A percentile compares a stretch with the other conserved stretches of the same genome.
Conservation (phyloP, 2,113 vertebrate species). For the Mesocricetus auratus region DNA sequence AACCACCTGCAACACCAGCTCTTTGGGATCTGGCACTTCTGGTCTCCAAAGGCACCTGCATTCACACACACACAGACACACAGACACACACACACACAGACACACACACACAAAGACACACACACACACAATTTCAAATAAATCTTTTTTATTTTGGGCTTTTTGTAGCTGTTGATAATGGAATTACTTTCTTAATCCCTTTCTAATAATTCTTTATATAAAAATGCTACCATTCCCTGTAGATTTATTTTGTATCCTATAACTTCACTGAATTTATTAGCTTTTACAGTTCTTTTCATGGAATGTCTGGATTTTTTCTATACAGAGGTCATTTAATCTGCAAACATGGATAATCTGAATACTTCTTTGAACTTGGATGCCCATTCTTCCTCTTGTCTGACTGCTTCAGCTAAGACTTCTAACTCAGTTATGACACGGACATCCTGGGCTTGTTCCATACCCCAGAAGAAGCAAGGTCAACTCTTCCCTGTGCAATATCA, state of each 20-base stretch:
- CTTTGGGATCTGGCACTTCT: background rate
- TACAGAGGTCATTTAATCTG: background rate
- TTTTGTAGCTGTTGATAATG: background rate
- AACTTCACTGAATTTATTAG: background rate
- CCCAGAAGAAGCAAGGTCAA: background rate
- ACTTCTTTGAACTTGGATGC: background rate
- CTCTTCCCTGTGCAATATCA: too few species aligned
- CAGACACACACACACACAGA: background rate
- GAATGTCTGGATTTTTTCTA: background rate
- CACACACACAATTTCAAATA: background rate
- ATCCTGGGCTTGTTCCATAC: background rate
- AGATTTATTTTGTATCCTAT: background rate
- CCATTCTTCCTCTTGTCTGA: background rate
- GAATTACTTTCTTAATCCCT: background rate
- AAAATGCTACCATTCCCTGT: background rate
- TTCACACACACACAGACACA: background rate
- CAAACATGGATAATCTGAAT: background rate
- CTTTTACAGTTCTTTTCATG: background rate
- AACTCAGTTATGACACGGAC: background rate
- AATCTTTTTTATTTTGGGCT: too few species aligned
- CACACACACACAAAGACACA: background rate
- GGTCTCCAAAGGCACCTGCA: background rate
- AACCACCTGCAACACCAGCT: background rate
- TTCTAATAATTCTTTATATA: background rate
- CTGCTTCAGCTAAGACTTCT: accelerated